Percentiles rank a stretch among this genome's conserved stretches.
Conservation (phyloP, 2,113 vertebrate genomes). For the Paratilapia polleni region DNA sequence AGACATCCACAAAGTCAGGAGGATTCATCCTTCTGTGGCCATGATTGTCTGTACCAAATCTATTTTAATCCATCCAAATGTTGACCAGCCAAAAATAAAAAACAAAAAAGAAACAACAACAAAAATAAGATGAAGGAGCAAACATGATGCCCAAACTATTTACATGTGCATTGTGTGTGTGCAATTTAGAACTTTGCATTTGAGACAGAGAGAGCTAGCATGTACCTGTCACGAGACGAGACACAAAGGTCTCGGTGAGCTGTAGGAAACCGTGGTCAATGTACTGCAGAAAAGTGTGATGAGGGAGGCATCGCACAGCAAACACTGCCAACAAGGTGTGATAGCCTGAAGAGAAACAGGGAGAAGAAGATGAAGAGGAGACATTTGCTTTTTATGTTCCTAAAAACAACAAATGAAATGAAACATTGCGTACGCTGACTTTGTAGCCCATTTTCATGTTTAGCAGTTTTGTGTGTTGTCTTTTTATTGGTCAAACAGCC, state of each 20-base stretch:
- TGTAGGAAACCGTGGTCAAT: constrained; percentile 86
- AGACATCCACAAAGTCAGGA: background rate
- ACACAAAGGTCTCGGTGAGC: constrained; percentile 86
- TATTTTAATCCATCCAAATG: background rate
- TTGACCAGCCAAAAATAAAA: too few relatives aligned
- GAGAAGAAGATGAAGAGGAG: background rate
- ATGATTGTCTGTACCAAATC: background rate
- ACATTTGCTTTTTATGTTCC: background rate
- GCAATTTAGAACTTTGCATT: background rate
- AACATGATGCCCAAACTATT: background rate
- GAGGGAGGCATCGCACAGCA: constrained; percentile 88
- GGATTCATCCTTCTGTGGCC: background rate
- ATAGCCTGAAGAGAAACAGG: constrained; percentile 82
- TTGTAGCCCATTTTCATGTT: background rate
- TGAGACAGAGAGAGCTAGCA: background rate
- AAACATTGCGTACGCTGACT: background rate
- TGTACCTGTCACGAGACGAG: constrained; percentile 86
- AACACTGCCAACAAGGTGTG: constrained; percentile 86
- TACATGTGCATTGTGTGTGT: background rate
- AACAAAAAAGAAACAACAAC: too few relatives aligned
- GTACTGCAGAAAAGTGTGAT: constrained; percentile 89
- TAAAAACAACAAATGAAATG: background rate
- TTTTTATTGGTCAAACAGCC: background rate
- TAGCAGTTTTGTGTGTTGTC: background rate
- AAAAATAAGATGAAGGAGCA: background rate